A percentile compares a stretch with the other conserved stretches of the same genome.
phyloP scores from a whole-genome alignment of 2,888 invertebrate genomes.

The Perizoma flavofasciatum region DNA sequence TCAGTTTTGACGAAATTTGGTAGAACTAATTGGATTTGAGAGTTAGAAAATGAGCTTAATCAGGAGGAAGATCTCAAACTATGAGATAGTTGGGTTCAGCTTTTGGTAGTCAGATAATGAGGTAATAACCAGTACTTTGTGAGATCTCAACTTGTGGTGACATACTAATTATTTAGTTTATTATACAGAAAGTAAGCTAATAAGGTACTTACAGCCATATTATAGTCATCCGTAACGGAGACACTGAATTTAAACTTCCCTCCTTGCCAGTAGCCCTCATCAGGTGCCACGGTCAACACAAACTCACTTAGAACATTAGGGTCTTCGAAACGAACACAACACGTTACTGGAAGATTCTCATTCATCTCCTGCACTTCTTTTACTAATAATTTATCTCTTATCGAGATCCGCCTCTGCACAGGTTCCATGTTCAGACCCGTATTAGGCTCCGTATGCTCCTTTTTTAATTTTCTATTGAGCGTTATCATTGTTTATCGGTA shows the following conservation, averaged over 20 bases:
- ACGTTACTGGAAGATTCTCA: slow-evolving; percentile 91
- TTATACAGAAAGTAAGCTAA: background rate
- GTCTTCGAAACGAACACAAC: slow-evolving; percentile 91
- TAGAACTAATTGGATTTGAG: too few species aligned
- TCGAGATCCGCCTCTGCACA: slow-evolving; percentile 85
- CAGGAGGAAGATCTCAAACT: too few species aligned
- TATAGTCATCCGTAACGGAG: slow-evolving; percentile 96
- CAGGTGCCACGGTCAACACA: slow-evolving; percentile 89
- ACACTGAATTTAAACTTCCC: slow-evolving; percentile 94
- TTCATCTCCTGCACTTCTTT: slow-evolving; percentile 95
- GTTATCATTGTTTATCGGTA: slow-evolving; percentile 85
- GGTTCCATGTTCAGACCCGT: slow-evolving; percentile 69
- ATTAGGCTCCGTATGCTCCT: slow-evolving; percentile 78
- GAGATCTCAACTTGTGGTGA: too few species aligned
- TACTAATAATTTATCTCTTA: slow-evolving; percentile 90
- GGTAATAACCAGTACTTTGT: too few species aligned
- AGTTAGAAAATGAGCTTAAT: too few species aligned
- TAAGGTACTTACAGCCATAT: slow-evolving; percentile 92
- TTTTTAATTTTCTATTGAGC: slow-evolving; percentile 88
- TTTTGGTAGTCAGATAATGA: too few species aligned
- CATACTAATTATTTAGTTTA: too few species aligned
- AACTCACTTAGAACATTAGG: slow-evolving; percentile 93
- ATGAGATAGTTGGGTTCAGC: too few species aligned
- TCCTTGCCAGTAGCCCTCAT: slow-evolving; percentile 95
- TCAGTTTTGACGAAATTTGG: too few species aligned